phyloP scores from a whole-genome alignment of 2,888 invertebrate species.

The Cantharis rustica region DNA sequence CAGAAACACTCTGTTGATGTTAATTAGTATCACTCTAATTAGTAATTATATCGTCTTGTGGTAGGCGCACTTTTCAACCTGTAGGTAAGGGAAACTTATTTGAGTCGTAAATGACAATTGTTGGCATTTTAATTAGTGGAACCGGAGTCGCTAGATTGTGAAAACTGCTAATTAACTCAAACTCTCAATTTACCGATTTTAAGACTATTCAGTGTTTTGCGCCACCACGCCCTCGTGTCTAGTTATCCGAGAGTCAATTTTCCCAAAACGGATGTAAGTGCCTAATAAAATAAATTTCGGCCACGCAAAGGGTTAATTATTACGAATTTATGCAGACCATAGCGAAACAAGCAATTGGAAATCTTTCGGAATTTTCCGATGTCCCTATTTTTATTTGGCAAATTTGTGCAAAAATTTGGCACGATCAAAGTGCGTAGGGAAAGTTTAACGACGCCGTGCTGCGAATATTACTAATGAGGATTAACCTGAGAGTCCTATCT shows the following conservation, averaged over 20 bases:
- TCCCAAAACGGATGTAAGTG: not conserved
- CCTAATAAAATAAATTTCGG: not conserved
- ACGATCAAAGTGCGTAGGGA: not conserved
- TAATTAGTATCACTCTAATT: not conserved
- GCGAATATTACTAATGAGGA: not conserved
- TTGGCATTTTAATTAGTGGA: not conserved
- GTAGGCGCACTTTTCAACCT: not conserved
- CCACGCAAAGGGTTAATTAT: not conserved
- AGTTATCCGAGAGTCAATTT: not conserved
- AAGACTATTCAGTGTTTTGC: not conserved
- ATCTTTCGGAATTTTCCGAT: not conserved
- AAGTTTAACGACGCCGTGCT: not conserved
- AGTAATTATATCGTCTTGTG: not conserved
- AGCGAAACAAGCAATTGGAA: not conserved
- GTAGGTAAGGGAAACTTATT: not conserved
- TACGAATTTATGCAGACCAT: not conserved
- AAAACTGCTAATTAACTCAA: not conserved
- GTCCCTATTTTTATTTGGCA: not conserved
- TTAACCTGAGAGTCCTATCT: not conserved
- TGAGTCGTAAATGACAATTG: not conserved
- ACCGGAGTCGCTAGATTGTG: not conserved
- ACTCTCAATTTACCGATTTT: not conserved
- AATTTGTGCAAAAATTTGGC: not conserved
- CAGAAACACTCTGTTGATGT: not conserved
- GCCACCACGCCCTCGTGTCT: not conserved